These are phyloP conservation scores for Drosophila mercatorum DNA, from an alignment of 2,888 invertebrate species.

Conservation along the genomic window DNA sequence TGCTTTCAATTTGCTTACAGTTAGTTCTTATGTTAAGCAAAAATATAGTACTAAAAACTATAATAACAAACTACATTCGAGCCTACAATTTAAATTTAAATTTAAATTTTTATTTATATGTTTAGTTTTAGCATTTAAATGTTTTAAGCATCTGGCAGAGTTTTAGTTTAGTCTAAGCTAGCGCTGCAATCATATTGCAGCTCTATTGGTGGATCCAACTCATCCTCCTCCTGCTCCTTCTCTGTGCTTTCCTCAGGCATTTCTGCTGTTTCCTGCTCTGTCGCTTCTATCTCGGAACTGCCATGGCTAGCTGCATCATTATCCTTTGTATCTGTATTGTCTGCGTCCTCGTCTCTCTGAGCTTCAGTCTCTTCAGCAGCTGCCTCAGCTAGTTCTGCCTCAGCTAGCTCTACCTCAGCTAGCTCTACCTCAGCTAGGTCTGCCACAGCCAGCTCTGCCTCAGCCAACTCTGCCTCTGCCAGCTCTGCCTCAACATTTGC, in stretches of 20 bases:
- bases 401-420: too few relatives aligned
- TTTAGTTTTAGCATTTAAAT: constrained; percentile 14
- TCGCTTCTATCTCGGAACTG: neutral
- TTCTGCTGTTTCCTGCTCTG: neutral
- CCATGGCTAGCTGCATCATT: neutral
- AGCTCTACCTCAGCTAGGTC: too few relatives aligned
- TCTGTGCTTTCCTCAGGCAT: neutral
- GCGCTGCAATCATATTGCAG: constrained; percentile 17
- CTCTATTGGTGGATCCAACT: neutral
- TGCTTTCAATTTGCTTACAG: neutral
- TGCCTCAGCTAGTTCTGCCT: neutral
- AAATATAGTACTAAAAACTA: constrained; percentile 35
- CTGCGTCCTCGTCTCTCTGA: constrained; percentile 9
- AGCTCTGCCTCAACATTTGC: too few relatives aligned
- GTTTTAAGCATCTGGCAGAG: constrained; percentile 5
- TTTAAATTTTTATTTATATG: neutral
- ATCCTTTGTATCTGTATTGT: neutral
- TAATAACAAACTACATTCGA: constrained; percentile 51
- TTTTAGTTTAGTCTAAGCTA: neutral
- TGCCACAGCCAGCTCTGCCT: too few relatives aligned
- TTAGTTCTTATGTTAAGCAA: constrained; percentile 1
- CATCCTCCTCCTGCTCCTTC: neutral
- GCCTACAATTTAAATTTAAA: constrained; percentile 7
- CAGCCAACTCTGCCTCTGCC: too few relatives aligned
- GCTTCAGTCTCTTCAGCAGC: constrained; percentile 16